Conservation (phyloP, 1,140 invertebrate genomes). For the Proales similis region DNA sequence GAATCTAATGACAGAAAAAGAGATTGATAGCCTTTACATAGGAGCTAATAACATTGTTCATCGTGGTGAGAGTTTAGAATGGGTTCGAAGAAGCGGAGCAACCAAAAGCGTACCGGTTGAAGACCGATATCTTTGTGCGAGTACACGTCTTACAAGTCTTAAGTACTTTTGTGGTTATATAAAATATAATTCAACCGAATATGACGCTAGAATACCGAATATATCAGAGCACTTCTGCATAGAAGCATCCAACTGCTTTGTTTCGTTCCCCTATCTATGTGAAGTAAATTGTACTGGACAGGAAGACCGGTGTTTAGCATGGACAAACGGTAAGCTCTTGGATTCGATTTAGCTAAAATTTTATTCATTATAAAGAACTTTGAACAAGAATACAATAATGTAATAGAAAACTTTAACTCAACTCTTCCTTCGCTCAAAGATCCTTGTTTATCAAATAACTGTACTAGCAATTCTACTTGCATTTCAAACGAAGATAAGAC, state of each 20-base stretch:
- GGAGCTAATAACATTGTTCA: conserved; percentile 32
- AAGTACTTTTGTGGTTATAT: conserved; percentile 24
- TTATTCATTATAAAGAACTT: neutral
- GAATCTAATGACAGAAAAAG: conserved; percentile 32
- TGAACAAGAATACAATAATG: neutral
- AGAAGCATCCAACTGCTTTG: conserved; percentile 30
- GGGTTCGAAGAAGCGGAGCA: conserved; percentile 20
- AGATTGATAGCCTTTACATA: conserved; percentile 20
- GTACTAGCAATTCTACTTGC: conserved; percentile 22
- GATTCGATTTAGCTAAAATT: neutral
- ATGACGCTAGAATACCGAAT: neutral
- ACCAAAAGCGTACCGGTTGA: conserved; percentile 11
- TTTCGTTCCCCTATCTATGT: conserved; percentile 11
- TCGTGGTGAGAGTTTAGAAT: conserved; percentile 2
- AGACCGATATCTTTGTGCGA: conserved; percentile 7
- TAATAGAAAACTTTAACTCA: conserved; percentile 11
- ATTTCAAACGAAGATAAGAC: neutral
- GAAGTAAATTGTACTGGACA: conserved; percentile 34
- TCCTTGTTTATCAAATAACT: conserved; percentile 17
- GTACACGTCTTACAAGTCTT: conserved; percentile 7
- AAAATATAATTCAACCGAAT: conserved; percentile 11
- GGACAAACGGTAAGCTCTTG: neutral
- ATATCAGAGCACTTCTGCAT: conserved; percentile 15
- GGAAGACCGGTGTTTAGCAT: conserved; percentile 1
- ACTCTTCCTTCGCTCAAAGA: neutral